phyloP scores from a whole-genome alignment of 2,888 invertebrate genomes.

The Siphlonurus alternatus region DNA sequence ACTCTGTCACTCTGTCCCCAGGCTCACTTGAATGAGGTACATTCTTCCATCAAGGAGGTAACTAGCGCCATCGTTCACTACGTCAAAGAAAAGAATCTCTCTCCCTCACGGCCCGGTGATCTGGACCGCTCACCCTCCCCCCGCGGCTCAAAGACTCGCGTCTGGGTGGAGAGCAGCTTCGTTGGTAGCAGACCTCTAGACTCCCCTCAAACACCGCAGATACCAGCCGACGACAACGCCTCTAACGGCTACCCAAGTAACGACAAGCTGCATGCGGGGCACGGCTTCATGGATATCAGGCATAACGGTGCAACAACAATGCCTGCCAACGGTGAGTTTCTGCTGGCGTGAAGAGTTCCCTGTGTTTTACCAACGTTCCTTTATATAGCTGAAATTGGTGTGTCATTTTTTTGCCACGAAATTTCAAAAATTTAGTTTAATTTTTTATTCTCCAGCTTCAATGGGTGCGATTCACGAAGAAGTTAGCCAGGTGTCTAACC shows the following conservation, averaged over 20 bases:
- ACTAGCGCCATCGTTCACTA: constrained; percentile 87
- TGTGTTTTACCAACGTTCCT: too few relatives aligned
- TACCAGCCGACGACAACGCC: constrained; percentile 14
- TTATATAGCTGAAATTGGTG: too few relatives aligned
- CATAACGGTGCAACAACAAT: constrained; percentile 14
- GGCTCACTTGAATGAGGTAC: constrained; percentile 38
- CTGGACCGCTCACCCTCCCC: constrained; percentile 22
- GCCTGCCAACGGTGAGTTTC: constrained; percentile 15
- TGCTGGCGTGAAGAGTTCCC: constrained; percentile 15
- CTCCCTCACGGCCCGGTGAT: constrained; percentile 13
- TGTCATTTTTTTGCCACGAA: too few relatives aligned
- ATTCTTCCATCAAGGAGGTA: constrained; percentile 78
- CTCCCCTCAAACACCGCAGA: constrained; percentile 64
- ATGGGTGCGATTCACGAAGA: too few relatives aligned
- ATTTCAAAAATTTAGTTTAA: too few relatives aligned
- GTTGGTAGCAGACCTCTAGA: constrained; percentile 71
- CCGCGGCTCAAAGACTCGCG: constrained; percentile 49
- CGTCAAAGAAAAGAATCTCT: constrained; percentile 33
- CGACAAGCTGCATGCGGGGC: not conserved
- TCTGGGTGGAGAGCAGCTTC: constrained; percentile 88
- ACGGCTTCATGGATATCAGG: constrained; percentile 10
- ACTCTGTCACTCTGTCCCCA: too few relatives aligned
- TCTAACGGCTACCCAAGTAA: not conserved
- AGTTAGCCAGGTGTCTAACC: too few relatives aligned
- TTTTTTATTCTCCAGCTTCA: too few relatives aligned